Conservation (phyloP, 1,140 invertebrate species). For the Zaprionus inermis region DNA sequence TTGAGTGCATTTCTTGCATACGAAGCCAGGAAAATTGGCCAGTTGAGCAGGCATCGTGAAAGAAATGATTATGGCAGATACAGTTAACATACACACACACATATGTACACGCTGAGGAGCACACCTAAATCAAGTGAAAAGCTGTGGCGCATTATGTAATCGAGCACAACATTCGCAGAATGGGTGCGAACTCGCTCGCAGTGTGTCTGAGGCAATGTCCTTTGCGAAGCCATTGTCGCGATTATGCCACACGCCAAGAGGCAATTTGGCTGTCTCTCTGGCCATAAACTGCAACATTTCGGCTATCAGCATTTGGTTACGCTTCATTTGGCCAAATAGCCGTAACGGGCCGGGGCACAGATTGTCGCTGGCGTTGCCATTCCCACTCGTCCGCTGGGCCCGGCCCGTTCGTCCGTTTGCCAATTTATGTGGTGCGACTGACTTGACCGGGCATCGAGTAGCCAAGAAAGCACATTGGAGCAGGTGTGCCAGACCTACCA, state of each 20-base stretch:
- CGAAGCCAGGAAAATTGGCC: conserved; percentile 63
- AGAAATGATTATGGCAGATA: conserved; percentile 39
- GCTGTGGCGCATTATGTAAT: conserved; percentile 68
- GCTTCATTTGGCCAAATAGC: conserved; percentile 73
- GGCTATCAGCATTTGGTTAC: conserved; percentile 78
- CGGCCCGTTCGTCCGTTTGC: not conserved
- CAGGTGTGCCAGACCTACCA: conserved; percentile 45
- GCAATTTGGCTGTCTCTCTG: conserved; percentile 67
- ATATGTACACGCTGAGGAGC: not conserved
- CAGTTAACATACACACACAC: conserved; percentile 4
- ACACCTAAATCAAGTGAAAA: conserved; percentile 70
- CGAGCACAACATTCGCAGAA: conserved; percentile 44
- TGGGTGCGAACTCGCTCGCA: conserved; percentile 5
- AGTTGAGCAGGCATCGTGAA: conserved; percentile 62
- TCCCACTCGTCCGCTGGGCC: no score
- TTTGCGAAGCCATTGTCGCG: conserved; percentile 51
- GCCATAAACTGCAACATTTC: conserved; percentile 74
- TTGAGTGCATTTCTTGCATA: conserved; percentile 50
- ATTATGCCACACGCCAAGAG: conserved; percentile 67
- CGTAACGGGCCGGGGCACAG: conserved; percentile 48
- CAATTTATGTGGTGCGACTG: conserved; percentile 31
- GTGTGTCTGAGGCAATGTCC: conserved; percentile 56
- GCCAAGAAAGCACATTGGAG: conserved; percentile 7
- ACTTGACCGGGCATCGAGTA: conserved; percentile 49
- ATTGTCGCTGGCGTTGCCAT: conserved; percentile 37